Evolutionary conservation across 2,797 vertebrate genomes (phyloP).

Genomic region (Knipowitschia caucasica): DNA sequence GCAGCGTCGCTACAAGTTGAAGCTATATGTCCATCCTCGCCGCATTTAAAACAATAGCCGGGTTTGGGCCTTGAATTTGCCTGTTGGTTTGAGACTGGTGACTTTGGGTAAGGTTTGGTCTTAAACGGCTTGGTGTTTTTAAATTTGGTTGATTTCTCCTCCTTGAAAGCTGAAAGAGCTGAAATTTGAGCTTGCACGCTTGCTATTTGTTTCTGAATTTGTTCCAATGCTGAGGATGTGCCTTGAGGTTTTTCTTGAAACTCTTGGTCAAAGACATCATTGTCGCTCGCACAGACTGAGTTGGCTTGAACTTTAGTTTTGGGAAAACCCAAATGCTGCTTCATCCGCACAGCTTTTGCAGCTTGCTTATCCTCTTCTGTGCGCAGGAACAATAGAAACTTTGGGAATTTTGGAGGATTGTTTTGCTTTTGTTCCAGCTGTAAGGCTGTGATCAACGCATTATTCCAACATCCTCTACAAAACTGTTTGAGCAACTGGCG

Average conservation of each 20-base stretch:
- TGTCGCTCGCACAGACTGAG: neutral
- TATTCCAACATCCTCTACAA: too few species aligned
- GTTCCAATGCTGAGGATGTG: neutral
- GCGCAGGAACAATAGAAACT: too few species aligned
- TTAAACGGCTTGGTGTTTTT: neutral
- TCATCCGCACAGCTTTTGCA: constrained; percentile 17
- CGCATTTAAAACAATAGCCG: too few species aligned
- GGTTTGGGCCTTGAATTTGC: too few species aligned
- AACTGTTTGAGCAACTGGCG: constrained; percentile 18
- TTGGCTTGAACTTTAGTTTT: constrained; percentile 7
- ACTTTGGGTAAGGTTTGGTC: too few species aligned
- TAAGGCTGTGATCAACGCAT: constrained; percentile 15
- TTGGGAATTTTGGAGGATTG: constrained; percentile 9
- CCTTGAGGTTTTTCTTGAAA: neutral
- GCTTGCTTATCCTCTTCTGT: constrained; percentile 17
- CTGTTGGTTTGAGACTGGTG: too few species aligned
- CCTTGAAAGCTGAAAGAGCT: neutral
- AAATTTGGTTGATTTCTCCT: neutral
- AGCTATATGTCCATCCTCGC: too few species aligned
- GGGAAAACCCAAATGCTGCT: neutral
- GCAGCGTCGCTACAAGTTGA: too few species aligned
- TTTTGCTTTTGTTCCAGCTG: constrained; percentile 19
- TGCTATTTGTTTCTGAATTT: constrained; percentile 7
- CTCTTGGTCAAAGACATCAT: neutral
- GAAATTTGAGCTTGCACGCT: constrained; percentile 17